Base-by-base conservation (phyloP, 2,113 vertebrate genomes). In the Aptenodytes forsteri region DNA sequence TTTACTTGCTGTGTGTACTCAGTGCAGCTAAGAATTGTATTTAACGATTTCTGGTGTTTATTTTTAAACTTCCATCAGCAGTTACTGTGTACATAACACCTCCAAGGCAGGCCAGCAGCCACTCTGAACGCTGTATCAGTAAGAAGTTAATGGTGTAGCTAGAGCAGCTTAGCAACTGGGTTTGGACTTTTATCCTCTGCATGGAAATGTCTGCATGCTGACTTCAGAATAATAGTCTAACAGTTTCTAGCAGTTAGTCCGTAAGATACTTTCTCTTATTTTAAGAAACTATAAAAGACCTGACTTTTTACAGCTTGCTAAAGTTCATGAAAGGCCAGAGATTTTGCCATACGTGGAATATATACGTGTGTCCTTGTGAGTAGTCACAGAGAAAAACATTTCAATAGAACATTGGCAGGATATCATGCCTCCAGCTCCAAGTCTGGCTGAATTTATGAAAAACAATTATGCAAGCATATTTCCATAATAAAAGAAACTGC, bases 321-420 rank as follows among this genome's bases (percentile, higher is more conserved):
- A 47, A 93, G 97, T 96, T 97, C 75, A 19, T 11, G 56, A 81
- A 93, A 94, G 96, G 95, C 83, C 95, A 93, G 79, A 22, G 86
- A 11, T 87, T 95, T 54, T 90, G 90, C 92, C 2, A 30, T 95
- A 82, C 47, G 6, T 34, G 62, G 80, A 73, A 55, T 95, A 97
- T 94, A 95, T 98, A 97, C 95, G 97, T 98, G 97, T 97, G 96
- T 97, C 96, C 95, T 93, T 69, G 90, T 65, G 94, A 96, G 91
- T 94, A 95, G 96, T 96, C 97, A 83, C 64, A 97, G 96, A 96
- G 96, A 94, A 97, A 97, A 95, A 96, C 93, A 97, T 95, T 96
- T 95, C 96, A 94, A 86, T 97, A 97, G 96, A 97, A 97, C 97
- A 97, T 97, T 98, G 97, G 97, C 97, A 97, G 95, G 61, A 70